Base-by-base conservation (phyloP, 2,888 invertebrate genomes). In the Athripsodes cinereus region DNA sequence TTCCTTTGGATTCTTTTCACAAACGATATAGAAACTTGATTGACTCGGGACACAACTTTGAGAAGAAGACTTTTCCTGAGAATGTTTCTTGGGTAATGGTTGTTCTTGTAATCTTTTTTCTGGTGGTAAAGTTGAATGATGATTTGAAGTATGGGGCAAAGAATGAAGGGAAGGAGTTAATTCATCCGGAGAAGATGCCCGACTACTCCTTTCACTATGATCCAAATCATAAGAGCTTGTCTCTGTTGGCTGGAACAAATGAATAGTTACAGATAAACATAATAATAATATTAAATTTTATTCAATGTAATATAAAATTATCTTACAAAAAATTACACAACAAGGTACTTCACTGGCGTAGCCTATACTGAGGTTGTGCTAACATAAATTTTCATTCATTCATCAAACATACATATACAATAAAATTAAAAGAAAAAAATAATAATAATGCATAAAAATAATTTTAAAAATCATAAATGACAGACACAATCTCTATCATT, bases 131-230 rank as follows among this genome's bases (percentile, higher is more conserved):
- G 59, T 55, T 52, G 47, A 35, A 47, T 56, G 58, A 21, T 53
- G 54, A 3, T 16, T 34, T 2, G 57, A 54, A 21, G 57, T 13
- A 11, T 50, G 22, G 3, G 20, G 47, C 48, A 47, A 48, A 13
- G 52, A 48, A 10, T 55, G 67, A 65, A 82, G 71, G 61, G 81
- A 75, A 1, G 83, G 83, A 66, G 82, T 82, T 64, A 83, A 77
- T 70, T 84, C 83, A 72, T 84, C 81, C 35, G 84, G 84, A 20
- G 83, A 83, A 1, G 84, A 81, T 18, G 84, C 80, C 66, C 84
- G 78, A 67, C 81, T 81, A 71, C 81, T 81, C 68, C 81, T 80
- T 62, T 76, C 81, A 67, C 78, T 78, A 64, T 71, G 71, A 60
- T 74, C 74, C 66, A 76, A 78, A 61, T 71, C 70, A 69, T 75